Evolutionary conservation across 1,140 invertebrate genomes (phyloP).

Genomic region (Trichonephila inaurata): DNA sequence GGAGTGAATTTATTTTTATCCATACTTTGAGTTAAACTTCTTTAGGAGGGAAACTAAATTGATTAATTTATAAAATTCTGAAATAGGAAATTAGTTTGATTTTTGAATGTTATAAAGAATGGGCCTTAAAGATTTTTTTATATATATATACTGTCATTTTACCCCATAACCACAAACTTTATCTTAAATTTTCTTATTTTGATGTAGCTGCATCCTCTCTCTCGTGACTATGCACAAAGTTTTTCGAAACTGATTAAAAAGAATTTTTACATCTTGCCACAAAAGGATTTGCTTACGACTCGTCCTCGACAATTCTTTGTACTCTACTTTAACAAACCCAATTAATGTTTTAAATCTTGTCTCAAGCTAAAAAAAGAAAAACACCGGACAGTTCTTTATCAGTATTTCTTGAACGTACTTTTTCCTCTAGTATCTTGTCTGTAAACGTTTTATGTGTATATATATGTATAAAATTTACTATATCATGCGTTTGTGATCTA

Average conservation of each 20-base stretch:
- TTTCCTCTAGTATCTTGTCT: background rate
- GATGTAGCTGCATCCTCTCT: background rate
- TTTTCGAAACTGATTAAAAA: slow-evolving; percentile 31
- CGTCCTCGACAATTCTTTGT: background rate
- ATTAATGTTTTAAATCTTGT: background rate
- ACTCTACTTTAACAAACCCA: background rate
- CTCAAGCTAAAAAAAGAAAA: background rate
- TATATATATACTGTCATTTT: no score
- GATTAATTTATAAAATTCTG: no score
- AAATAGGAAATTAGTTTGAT: no score
- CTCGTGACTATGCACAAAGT: slow-evolving; percentile 48
- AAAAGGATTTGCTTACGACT: slow-evolving; percentile 2
- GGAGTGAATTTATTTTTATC: no score
- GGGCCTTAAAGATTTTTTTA: no score
- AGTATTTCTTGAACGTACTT: slow-evolving; percentile 12
- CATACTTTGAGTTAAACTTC: no score
- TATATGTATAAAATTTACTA: background rate
- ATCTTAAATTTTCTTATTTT: background rate
- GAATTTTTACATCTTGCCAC: background rate
- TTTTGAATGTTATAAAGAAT: no score
- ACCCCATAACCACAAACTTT: no score
- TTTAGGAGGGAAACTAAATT: no score
- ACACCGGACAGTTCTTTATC: background rate
- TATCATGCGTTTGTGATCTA: slow-evolving; percentile 23
- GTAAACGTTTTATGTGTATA: background rate